Evolutionary conservation across 1,140 invertebrate species (phyloP), one percentile per base, ranked within the genome.

Genomic region (Eufriesea mexicana): DNA sequence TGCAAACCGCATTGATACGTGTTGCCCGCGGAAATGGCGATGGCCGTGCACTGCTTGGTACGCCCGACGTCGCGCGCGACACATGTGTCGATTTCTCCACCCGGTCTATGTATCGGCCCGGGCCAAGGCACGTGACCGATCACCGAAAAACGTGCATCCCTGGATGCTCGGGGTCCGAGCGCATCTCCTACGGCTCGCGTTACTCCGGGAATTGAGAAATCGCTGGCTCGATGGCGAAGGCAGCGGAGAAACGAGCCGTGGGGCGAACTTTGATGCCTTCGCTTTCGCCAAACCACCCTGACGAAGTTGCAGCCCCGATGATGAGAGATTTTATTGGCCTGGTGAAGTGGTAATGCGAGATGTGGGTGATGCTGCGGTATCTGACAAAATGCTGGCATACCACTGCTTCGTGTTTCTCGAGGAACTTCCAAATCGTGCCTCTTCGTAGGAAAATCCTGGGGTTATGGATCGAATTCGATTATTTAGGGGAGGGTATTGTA

Each of bases 1-100:
- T 81, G 79, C 79, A 81, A 75, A 75, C 72, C 71, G 42, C 72
- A 72, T 81, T 66, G 71, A 55, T 47, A 66, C 79, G 70, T 73
- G 79, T 74, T 80, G 47, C 70, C 59, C 45, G 71, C 49, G 57
- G 78, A 73, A 80, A 80, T 62, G 47, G 47, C 47, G 20, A 80
- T n/a, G 78, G 28, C 25, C 12, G 55, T 25, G 55, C 78, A 28
- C 51, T 72, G 67, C 51, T 72, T 79, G 67, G 55, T 79, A 72
- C 67, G 77, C 55, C 45, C 47, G 2, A 25, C 67, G 47, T 61
- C 45, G 70, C 42, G 61, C 35, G 42, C 47, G 45, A 55, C 25
- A 79, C 67, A 71, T 72, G 67, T 71, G 77, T 79, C 77, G 67
- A 81, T 72, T 80, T 64, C 67, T 25, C 47, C 59, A 54, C 79